Conservation (phyloP, 2,113 vertebrate genomes). For the Archilochus colubris region DNA sequence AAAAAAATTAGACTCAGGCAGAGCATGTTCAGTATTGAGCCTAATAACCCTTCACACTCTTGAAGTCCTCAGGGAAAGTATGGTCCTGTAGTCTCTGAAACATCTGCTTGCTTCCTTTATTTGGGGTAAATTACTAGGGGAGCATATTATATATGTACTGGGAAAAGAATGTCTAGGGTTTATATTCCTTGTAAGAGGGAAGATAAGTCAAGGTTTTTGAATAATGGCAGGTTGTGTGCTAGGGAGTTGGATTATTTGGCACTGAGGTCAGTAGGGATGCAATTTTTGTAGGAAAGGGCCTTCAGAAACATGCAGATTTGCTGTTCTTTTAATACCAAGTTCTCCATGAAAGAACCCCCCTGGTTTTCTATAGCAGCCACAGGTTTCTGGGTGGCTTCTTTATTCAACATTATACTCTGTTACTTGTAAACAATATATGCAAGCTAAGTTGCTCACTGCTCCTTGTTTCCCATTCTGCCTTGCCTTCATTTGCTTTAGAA, state of each 20-base stretch:
- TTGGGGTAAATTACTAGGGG: background rate
- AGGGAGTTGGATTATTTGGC: background rate
- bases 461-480: background rate
- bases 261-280: background rate
- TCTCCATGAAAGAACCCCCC: background rate
- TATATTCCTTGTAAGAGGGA: background rate
- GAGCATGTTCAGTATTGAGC: background rate
- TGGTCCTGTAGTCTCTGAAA: background rate
- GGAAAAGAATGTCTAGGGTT: background rate
- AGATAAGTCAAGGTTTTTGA: background rate
- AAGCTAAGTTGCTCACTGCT: background rate
- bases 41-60: background rate
- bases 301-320: background rate
- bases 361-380: background rate
- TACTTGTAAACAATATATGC: background rate
- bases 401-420: background rate
- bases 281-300: background rate
- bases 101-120: background rate
- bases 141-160: background rate
- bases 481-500: background rate
- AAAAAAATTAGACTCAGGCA: background rate
- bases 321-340: background rate
- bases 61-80: background rate
- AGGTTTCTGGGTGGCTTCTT: background rate
- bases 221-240: background rate